These are phyloP conservation scores for Drosophila infuscata DNA, from an alignment of 2,888 invertebrate species.

Conservation along the genomic window DNA sequence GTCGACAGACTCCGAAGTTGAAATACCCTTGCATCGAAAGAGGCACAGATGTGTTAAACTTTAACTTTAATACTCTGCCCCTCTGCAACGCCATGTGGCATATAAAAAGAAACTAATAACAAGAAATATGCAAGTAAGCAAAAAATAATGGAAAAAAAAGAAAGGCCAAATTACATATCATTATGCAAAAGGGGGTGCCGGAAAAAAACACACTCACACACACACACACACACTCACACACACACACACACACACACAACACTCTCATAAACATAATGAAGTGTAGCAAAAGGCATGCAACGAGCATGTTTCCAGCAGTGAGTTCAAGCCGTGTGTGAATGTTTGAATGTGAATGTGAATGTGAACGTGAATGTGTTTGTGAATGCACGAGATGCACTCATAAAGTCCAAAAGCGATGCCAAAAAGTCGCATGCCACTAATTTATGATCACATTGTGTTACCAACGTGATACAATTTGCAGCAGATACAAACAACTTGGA, in stretches of 20 bases:
- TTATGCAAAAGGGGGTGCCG: constrained; percentile 54
- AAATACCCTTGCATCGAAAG: neutral
- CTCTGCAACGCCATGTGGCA: neutral
- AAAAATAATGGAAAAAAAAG: constrained; percentile 48
- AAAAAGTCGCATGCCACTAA: neutral
- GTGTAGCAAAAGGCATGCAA: constrained; percentile 62
- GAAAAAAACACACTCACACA: constrained; percentile 9
- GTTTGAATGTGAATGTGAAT: neutral
- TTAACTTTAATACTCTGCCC: neutral
- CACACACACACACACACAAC: constrained; percentile 11
- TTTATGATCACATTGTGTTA: no score
- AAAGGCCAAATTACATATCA: constrained; percentile 76
- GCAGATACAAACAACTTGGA: neutral
- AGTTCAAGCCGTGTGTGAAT: neutral
- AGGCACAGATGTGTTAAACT: neutral
- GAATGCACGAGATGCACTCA: constrained; percentile 30
- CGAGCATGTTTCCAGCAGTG: constrained; percentile 17
- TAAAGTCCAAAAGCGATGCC: neutral
- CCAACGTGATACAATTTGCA: no score
- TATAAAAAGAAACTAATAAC: constrained; percentile 31
- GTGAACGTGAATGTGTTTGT: neutral
- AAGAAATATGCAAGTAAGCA: constrained; percentile 46
- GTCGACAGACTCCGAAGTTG: neutral
- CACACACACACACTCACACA: constrained; percentile 8
- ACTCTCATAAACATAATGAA: constrained; percentile 56